phyloP scores from a whole-genome alignment of 2,888 invertebrate species.

The Spilarctia lutea region DNA sequence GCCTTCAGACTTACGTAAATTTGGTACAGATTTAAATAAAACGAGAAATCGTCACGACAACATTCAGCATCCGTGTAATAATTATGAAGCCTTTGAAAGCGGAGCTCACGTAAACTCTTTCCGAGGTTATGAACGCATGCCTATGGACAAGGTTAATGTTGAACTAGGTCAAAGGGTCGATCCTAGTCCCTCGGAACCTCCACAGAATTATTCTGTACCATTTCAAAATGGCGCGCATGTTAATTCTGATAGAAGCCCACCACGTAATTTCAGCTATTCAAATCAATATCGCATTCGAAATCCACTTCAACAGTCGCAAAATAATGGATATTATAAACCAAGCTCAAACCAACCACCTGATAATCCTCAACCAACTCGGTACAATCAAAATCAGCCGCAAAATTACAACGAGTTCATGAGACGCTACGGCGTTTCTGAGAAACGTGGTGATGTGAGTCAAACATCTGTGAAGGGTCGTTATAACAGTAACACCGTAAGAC shows the following conservation, averaged over 20 bases:
- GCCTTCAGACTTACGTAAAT: neutral
- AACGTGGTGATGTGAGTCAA: slow-evolving; percentile 8
- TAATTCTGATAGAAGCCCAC: neutral
- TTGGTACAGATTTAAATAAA: neutral
- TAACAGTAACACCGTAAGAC: neutral
- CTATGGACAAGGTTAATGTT: neutral
- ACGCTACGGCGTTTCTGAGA: neutral
- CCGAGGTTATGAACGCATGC: neutral
- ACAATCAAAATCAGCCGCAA: neutral
- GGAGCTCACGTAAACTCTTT: neutral
- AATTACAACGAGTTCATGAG: slow-evolving; percentile 7
- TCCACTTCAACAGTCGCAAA: neutral
- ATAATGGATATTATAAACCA: neutral
- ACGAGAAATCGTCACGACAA: neutral
- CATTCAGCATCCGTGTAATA: neutral
- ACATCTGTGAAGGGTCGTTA: neutral
- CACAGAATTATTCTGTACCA: neutral
- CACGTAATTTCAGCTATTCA: neutral
- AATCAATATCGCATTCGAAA: neutral
- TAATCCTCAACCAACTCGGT: neutral
- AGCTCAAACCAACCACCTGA: slow-evolving; percentile 7
- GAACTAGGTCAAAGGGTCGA: neutral
- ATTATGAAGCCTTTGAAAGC: neutral
- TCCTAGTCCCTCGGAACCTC: neutral
- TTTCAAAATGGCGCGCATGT: neutral